These are phyloP conservation scores for Spatulosminthurus flaviceps DNA, from an alignment of 2,888 invertebrate species.

Conservation along the genomic window DNA sequence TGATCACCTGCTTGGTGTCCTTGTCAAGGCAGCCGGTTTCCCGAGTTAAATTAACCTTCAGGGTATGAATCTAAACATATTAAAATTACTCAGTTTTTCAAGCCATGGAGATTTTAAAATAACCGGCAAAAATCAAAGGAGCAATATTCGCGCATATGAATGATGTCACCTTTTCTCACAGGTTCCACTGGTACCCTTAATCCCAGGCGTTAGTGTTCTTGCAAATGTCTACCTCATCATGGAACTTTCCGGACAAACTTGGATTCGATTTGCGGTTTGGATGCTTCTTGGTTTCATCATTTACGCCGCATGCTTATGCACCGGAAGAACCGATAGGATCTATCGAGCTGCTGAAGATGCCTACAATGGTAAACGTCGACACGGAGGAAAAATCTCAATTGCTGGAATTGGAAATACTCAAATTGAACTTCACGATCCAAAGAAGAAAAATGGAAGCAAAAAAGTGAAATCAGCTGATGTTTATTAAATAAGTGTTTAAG, in stretches of 20 bases:
- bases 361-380: conserved; percentile 7
- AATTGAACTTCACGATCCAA: conserved; percentile 12
- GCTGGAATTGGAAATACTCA: neutral
- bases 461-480: too few species aligned
- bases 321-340: conserved; percentile 56
- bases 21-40: conserved; percentile 56
- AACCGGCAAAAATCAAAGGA: too few species aligned
- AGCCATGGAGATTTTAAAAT: too few species aligned
- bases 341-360: conserved; percentile 45
- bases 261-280: conserved; percentile 69
- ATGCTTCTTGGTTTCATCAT: conserved; percentile 65
- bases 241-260: conserved; percentile 66
- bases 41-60: conserved; percentile 54
- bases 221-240: conserved; percentile 69
- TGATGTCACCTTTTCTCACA: conserved; percentile 52
- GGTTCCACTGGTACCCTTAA: conserved; percentile 68
- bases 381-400: conserved; percentile 2
- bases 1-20: conserved; percentile 51
- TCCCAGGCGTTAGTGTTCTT: conserved; percentile 68
- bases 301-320: conserved; percentile 56
- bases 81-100: too few species aligned
- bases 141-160: too few species aligned
- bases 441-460: neutral
- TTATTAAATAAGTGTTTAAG: too few species aligned
- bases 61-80: conserved; percentile 34